Percentiles rank a stretch among this genome's conserved stretches.
Evolutionary conservation across 2,888 invertebrate genomes (phyloP).

Genomic region (Apocheima hispidaria): DNA sequence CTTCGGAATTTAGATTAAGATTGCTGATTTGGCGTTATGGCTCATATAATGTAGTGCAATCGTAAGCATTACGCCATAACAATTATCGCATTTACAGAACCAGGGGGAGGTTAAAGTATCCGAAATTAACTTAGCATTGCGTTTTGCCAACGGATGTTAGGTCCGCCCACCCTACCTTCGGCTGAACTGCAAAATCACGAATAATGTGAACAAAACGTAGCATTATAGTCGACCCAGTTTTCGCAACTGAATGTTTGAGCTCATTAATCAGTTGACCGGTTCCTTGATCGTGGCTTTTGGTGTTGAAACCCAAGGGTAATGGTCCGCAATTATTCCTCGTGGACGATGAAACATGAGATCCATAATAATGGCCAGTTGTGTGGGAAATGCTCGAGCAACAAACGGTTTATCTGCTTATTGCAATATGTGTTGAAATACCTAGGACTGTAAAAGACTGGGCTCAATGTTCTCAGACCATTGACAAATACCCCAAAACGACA

Average conservation of each 20-base stretch:
- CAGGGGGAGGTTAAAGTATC: constrained; percentile 28
- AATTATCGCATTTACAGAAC: constrained; percentile 29
- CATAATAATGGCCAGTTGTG: constrained; percentile 63
- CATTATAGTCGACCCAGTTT: constrained; percentile 67
- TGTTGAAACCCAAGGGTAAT: constrained; percentile 61
- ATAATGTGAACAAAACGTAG: constrained; percentile 46
- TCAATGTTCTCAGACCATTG: background rate
- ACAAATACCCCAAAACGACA: background rate
- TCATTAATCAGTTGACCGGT: constrained; percentile 69
- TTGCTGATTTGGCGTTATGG: constrained; percentile 16
- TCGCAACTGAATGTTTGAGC: constrained; percentile 55
- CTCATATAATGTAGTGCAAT: constrained; percentile 25
- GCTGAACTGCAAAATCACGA: constrained; percentile 13
- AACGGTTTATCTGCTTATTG: constrained; percentile 60
- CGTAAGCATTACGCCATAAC: constrained; percentile 14
- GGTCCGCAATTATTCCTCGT: constrained; percentile 57
- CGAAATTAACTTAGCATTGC: constrained; percentile 36
- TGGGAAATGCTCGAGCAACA: constrained; percentile 62
- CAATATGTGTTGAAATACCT: constrained; percentile 63
- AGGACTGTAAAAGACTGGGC: constrained; percentile 42
- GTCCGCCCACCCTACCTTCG: constrained; percentile 38
- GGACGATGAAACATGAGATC: constrained; percentile 59
- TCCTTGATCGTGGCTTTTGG: constrained; percentile 59
- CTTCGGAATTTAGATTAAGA: constrained; percentile 7
- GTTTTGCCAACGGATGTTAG: constrained; percentile 49